Evolutionary conservation across 1,140 invertebrate genomes (phyloP), one percentile per base, ranked within the genome.

Genomic region (Steinernema khuongi): DNA sequence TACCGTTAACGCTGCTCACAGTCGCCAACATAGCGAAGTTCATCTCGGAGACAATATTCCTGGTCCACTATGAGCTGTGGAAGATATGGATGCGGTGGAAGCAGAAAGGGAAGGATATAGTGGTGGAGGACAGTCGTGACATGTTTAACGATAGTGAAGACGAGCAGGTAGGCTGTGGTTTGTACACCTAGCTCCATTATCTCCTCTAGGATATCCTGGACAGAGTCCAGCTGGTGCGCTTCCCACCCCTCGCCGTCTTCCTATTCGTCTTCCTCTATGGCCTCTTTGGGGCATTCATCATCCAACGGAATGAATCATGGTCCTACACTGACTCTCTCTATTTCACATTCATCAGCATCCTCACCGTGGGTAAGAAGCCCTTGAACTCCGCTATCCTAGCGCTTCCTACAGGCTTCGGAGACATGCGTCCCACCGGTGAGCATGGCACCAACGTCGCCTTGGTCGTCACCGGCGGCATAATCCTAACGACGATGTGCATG

Each of bases 401-500:
- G 68, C 30, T 70, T 11, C 1, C 72, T 77, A 30, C 26, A 83
- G 82, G 82, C 2, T 84, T 84, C 60, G 82, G 82, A 1, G 82
- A 84, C 50, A 84, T 81, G 43, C 79, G 82, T 17, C 83, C 83
- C 1, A 67, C 67, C 1, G 69, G 76, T 17, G 31, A 85, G 44
- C 77, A 84, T 74, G 36, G 82, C 70, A 69, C 78, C 29, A 67
- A 74, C 50, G 81, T 84, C 18, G 69, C 78, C 1, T 1, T 81
- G 29, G 36, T 82, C 14, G 70, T 81, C 31, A 60, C 75, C 29
- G 80, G 81, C 1, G 83, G 83, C n/a, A 79, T 84, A 11, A 85
- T 83, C 50, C 76, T 84, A 1, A 82, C 83, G 1, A 84, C 83
- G 1, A 84, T 84, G 83, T 84, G 83, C 73, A 83, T 83, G 83